Base-by-base conservation (phyloP, 53 echinoderm and acorn worm species). In the Glandiceps talaboti region DNA sequence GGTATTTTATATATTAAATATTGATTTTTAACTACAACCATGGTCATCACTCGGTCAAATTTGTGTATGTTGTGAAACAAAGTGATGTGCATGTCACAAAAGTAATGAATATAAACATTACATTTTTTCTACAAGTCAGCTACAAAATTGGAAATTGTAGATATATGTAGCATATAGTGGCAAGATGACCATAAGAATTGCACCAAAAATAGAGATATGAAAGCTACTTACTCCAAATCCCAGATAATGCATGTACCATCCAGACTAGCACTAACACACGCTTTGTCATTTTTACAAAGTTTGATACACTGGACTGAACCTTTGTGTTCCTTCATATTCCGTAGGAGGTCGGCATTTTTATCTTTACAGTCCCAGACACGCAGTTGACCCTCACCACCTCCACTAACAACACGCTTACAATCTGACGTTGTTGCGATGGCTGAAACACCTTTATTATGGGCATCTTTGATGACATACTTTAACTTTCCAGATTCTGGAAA, bases 171-270 rank as follows among this genome's bases (percentile, higher is more conserved):
- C n/a, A n/a, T n/a, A n/a, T n/a, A n/a, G n/a, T n/a, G n/a, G n/a
- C n/a, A n/a, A n/a, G n/a, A n/a, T n/a, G n/a, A n/a, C n/a, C n/a
- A n/a, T n/a, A n/a, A n/a, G n/a, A n/a, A n/a, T n/a, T n/a, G n/a
- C n/a, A n/a, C n/a, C n/a, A n/a, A n/a, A n/a, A n/a, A n/a, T n/a
- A n/a, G n/a, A n/a, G n/a, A n/a, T n/a, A n/a, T 32, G 31, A 30
- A 28, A 1, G 12, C 27, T 6, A 80, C 96, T 90, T 83, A 95
- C 97, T 32, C 14, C 12, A 96, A 91, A 77, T 93, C 93, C 97
- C 97, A 97, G 80, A 97, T 93, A 84, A 97, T 93, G 85, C 97
- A 97, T 72, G 93, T 89, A 1, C 97, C 97, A 73, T 97, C 97
- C n/a, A 75, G 77, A 84, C 97, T 93, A 32, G 97, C 97, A 32